These are phyloP conservation scores for Brachionus rotundiformis DNA, from an alignment of 1,140 invertebrate genomes.

Conservation along the genomic window DNA sequence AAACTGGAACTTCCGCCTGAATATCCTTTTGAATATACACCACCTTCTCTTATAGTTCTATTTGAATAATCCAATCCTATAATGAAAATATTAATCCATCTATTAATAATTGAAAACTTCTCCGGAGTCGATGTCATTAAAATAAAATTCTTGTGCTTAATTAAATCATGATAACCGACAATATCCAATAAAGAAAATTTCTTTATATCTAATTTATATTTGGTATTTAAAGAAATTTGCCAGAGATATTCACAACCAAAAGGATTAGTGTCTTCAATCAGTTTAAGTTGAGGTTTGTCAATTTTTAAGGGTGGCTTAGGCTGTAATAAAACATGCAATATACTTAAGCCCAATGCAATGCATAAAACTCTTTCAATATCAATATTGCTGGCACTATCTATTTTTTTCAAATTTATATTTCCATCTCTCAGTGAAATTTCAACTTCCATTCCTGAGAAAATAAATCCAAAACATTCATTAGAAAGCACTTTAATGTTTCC, in stretches of 20 bases:
- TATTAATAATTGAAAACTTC: background rate
- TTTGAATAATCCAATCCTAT: too few relatives aligned
- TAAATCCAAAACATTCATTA: background rate
- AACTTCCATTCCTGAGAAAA: background rate
- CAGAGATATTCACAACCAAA: too few relatives aligned
- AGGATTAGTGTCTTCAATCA: background rate
- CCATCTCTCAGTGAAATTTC: background rate
- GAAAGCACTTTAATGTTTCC: background rate
- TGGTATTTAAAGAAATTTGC: too few relatives aligned
- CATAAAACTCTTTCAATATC: background rate
- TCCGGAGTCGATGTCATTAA: background rate
- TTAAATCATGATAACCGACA: background rate
- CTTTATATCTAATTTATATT: background rate
- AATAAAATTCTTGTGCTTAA: background rate
- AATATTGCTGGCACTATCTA: background rate
- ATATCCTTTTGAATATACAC: too few relatives aligned
- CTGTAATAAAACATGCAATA: background rate
- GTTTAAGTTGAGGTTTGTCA: background rate
- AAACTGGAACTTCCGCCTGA: too few relatives aligned
- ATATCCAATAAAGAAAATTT: background rate
- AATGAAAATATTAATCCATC: background rate
- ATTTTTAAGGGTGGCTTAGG: background rate
- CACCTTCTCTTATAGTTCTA: too few relatives aligned
- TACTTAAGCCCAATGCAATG: background rate
- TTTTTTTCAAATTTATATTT: background rate